Conservation (phyloP, 2,797 vertebrate species). For the Coreius guichenoti region DNA sequence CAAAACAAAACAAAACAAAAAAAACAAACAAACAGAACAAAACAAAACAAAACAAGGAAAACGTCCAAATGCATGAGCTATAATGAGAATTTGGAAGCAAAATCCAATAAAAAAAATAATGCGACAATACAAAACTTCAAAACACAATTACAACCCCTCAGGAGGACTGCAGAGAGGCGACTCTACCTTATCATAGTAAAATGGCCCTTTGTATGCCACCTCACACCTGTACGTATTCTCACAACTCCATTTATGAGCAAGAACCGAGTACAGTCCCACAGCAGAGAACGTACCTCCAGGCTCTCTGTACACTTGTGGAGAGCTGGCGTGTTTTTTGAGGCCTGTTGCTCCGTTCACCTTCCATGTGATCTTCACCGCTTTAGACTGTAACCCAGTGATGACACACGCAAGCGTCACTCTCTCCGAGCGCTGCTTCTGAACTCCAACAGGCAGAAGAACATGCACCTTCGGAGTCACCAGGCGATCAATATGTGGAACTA, state of each 20-base stretch:
- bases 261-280: slow-evolving; percentile 53
- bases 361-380: slow-evolving; percentile 53
- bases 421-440: neutral
- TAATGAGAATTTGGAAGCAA: neutral
- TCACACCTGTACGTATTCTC: slow-evolving; percentile 57
- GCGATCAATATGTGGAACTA: neutral
- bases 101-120: neutral
- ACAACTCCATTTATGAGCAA: slow-evolving; percentile 36
- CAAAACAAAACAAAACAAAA: neutral
- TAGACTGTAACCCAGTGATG: slow-evolving; percentile 53
- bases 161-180: slow-evolving; percentile 34
- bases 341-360: slow-evolving; percentile 48
- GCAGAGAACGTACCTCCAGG: slow-evolving; percentile 54
- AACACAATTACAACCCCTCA: neutral
- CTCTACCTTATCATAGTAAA: slow-evolving; percentile 41
- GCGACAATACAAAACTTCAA: neutral
- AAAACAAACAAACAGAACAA: too few relatives aligned
- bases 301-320: slow-evolving; percentile 25
- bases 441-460: slow-evolving; percentile 41
- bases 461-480: slow-evolving; percentile 45
- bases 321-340: slow-evolving; percentile 6
- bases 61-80: neutral
- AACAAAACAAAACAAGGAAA: neutral
- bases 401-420: slow-evolving; percentile 54
- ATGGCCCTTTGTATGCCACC: slow-evolving; percentile 37